These are phyloP conservation scores for Mycogona germanica DNA, from an alignment of 2,888 invertebrate genomes.

Conservation along the genomic window DNA sequence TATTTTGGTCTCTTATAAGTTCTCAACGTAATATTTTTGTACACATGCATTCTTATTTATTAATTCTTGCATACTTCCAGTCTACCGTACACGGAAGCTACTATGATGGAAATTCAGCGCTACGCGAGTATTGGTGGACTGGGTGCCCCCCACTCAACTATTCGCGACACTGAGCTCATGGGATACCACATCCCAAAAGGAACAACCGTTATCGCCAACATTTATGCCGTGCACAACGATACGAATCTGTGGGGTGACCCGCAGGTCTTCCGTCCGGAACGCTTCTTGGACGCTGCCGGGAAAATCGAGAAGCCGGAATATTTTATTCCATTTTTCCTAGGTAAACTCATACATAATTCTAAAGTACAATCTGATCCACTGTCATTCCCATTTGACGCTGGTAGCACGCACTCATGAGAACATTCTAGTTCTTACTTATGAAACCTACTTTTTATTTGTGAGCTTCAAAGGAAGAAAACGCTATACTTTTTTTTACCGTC, in stretches of 20 bases:
- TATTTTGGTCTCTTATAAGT: too few species aligned
- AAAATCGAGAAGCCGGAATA: not conserved
- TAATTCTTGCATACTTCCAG: too few species aligned
- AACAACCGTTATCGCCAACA: not conserved
- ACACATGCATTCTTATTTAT: too few species aligned
- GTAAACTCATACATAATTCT: not conserved
- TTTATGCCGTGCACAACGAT: slow-evolving; percentile 5
- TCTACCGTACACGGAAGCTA: slow-evolving; percentile 1
- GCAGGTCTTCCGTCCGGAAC: slow-evolving; percentile 2
- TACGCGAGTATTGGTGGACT: not conserved
- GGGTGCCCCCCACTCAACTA: not conserved
- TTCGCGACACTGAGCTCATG: not conserved
- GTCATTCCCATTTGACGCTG: too few species aligned
- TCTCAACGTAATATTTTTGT: too few species aligned
- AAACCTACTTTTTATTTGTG: too few species aligned
- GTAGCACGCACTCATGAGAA: too few species aligned
- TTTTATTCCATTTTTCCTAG: not conserved
- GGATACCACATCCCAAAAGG: slow-evolving; percentile 1
- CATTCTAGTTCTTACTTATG: too few species aligned
- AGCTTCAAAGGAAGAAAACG: too few species aligned
- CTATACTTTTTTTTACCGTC: too few species aligned
- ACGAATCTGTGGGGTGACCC: slow-evolving; percentile 1
- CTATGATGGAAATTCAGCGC: not conserved
- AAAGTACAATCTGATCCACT: not conserved
- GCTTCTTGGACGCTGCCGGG: not conserved